phyloP scores from a whole-genome alignment of 2,888 invertebrate species.

The Hirtodrosophila duncani region DNA sequence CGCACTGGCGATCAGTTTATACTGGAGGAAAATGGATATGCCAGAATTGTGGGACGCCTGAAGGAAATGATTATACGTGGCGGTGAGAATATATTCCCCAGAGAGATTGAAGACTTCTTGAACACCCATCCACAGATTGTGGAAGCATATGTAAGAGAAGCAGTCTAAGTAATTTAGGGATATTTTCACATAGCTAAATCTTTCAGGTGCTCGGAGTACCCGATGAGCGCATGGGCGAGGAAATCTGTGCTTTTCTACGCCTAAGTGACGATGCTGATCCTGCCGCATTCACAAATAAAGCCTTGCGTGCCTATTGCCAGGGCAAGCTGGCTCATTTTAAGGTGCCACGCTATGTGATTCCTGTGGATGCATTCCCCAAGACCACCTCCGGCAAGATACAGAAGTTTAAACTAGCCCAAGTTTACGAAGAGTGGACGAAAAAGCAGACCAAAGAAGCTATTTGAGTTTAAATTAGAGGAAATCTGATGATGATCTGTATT shows the following conservation, averaged over 20 bases:
- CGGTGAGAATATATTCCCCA: conserved; percentile 90
- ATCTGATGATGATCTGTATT: too few relatives aligned
- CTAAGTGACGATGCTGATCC: conserved; percentile 78
- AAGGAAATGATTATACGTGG: conserved; percentile 89
- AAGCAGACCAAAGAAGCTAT: conserved; percentile 4
- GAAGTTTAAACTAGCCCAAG: conserved; percentile 81
- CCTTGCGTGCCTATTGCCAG: conserved; percentile 82
- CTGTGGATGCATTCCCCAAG: conserved; percentile 84
- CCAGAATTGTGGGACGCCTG: conserved; percentile 83
- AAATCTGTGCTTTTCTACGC: conserved; percentile 83
- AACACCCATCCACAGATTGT: conserved; percentile 84
- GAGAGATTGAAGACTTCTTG: conserved; percentile 87
- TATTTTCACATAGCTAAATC: too few relatives aligned
- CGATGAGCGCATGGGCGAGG: conserved; percentile 86
- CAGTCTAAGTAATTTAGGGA: neutral
- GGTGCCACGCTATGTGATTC: conserved; percentile 84
- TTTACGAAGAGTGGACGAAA: too few relatives aligned
- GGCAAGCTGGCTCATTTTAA: conserved; percentile 88
- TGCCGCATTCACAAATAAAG: conserved; percentile 79
- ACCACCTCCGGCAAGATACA: conserved; percentile 89
- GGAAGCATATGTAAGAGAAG: conserved; percentile 82
- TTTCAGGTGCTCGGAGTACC: conserved; percentile 83
- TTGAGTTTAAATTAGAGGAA: conserved; percentile 1
- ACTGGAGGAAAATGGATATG: conserved; percentile 84
- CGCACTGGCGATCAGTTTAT: conserved; percentile 83